Evolutionary conservation across 2,113 vertebrate species (phyloP).

Genomic region (Indri indri): DNA sequence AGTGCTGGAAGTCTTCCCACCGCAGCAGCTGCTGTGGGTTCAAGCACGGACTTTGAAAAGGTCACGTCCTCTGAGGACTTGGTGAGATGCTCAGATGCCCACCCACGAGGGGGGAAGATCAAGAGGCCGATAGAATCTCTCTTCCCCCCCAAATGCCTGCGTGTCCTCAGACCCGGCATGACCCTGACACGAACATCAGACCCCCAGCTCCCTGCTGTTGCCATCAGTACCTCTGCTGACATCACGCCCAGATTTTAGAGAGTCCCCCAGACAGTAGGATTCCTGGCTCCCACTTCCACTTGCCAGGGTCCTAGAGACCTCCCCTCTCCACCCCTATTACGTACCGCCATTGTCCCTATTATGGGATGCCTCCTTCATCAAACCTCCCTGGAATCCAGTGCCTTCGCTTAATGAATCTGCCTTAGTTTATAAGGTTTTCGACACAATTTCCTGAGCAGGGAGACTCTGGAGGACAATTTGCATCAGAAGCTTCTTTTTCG

Average conservation of each 20-base stretch:
- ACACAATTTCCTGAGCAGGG: neutral
- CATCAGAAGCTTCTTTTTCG: neutral
- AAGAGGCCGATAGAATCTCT: neutral
- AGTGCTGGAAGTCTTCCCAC: neutral
- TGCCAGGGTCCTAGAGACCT: neutral
- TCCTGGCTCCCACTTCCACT: neutral
- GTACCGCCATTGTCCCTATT: neutral
- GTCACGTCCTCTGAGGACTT: neutral
- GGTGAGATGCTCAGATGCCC: neutral
- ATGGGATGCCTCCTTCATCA: neutral
- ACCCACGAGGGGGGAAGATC: neutral
- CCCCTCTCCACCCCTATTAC: too few relatives aligned
- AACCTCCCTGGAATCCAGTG: neutral
- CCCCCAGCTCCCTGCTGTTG: neutral
- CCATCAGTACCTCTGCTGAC: neutral
- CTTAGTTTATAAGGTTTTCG: neutral
- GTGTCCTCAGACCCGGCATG: neutral
- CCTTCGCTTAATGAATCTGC: neutral
- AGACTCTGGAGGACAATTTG: neutral
- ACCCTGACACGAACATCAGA: neutral
- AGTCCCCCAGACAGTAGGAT: neutral
- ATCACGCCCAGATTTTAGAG: neutral
- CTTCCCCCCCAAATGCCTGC: neutral
- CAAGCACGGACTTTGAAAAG: neutral
- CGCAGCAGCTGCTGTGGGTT: neutral